These are phyloP conservation scores for Eidolon dupreanum DNA, from an alignment of 2,797 vertebrate genomes.

Conservation along the genomic window DNA sequence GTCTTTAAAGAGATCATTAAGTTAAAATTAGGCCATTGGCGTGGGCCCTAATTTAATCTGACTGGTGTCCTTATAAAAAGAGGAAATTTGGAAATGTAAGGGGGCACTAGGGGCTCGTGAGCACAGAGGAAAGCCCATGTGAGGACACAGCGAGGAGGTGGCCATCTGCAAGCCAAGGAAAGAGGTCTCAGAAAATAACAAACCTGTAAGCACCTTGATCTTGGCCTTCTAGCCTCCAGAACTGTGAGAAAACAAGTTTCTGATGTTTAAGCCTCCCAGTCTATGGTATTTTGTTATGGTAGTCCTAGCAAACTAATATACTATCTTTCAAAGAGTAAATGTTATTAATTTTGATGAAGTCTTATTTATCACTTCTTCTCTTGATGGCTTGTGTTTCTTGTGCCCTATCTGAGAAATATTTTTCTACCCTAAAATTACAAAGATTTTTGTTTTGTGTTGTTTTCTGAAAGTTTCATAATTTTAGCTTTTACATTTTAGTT, in stretches of 20 bases:
- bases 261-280: neutral
- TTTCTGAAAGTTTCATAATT: neutral
- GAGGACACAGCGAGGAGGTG: neutral
- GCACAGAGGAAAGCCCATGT: neutral
- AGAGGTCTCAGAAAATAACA: neutral
- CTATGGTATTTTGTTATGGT: neutral
- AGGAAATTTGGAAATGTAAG: neutral
- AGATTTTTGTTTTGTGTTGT: neutral
- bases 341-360: conserved; percentile 22
- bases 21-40: neutral
- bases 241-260: neutral
- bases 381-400: neutral
- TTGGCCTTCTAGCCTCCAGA: neutral
- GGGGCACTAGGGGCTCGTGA: neutral
- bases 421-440: neutral
- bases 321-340: neutral
- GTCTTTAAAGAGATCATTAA: neutral
- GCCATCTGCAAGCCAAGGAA: neutral
- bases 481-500: neutral
- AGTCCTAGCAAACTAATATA: neutral
- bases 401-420: neutral
- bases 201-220: neutral
- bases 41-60: neutral
- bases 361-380: neutral
- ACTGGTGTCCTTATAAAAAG: neutral